Percentiles rank a stretch among this genome's conserved stretches.
phyloP scores from a whole-genome alignment of 2,113 vertebrate genomes.

The Pipa parva region DNA sequence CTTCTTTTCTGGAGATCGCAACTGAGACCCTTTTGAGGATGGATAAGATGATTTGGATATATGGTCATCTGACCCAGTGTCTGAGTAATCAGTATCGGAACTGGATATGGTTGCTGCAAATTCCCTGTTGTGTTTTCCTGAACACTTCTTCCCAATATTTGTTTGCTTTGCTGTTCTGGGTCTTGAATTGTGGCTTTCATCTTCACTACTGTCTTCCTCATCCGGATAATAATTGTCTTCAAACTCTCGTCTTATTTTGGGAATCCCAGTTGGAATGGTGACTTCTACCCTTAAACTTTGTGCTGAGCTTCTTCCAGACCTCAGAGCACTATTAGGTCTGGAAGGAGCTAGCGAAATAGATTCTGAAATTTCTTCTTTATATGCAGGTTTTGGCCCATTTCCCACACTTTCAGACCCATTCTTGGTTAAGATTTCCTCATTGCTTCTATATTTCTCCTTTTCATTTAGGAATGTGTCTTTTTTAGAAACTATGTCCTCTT shows the following conservation, averaged over 20 bases:
- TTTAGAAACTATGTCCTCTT: slow-evolving; percentile 40
- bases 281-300: slow-evolving; percentile 44
- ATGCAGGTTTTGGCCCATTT: slow-evolving; percentile 9
- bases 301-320: slow-evolving; percentile 47
- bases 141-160: slow-evolving; percentile 57
- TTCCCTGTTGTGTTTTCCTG: slow-evolving; percentile 56
- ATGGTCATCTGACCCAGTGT: slow-evolving; percentile 55
- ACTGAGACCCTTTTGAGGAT: slow-evolving; percentile 39
- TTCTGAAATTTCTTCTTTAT: slow-evolving; percentile 38
- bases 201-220: slow-evolving; percentile 70
- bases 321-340: slow-evolving; percentile 38
- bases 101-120: slow-evolving; percentile 61
- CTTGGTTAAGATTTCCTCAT: slow-evolving; percentile 38
- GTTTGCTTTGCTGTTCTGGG: slow-evolving; percentile 57
- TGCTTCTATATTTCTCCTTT: background rate
- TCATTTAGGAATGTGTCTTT: slow-evolving; percentile 29
- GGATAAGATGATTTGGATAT: slow-evolving; percentile 53
- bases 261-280: slow-evolving; percentile 51
- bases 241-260: slow-evolving; percentile 57
- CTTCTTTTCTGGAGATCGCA: slow-evolving; percentile 56
- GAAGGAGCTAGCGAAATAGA: slow-evolving; percentile 21
- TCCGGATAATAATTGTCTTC: slow-evolving; percentile 67
- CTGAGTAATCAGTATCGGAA: slow-evolving; percentile 68
- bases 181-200: slow-evolving; percentile 52
- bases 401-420: slow-evolving; percentile 47